Base-by-base conservation (phyloP, 2,113 vertebrate species). In the Lathamus discolor region DNA sequence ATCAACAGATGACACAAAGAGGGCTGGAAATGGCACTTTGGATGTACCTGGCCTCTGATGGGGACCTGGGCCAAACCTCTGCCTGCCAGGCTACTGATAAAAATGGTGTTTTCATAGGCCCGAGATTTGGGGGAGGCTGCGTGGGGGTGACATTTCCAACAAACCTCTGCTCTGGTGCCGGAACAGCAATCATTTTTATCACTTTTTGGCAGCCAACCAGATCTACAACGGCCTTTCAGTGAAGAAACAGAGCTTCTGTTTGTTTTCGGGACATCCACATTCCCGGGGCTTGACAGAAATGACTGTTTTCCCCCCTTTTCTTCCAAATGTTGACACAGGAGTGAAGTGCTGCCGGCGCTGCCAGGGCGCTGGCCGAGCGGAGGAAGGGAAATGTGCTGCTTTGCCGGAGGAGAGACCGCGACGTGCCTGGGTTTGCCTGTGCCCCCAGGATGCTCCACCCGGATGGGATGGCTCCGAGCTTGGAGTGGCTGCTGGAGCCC, bases 101-200 rank as follows among this genome's bases (percentile, higher is more conserved):
- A 87, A 89, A 51, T 49, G 46, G 70, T 89, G 93, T 94, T 96
- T 95, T 93, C 79, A 77, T 88, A 90, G 92, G 93, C 74, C 73
- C 43, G 51, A 88, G 92, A 95, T 96, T 59, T 95, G 74, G 49
- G 66, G 84, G 31, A 84, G 88, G n/a, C 10, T 20, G 61, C 0
- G 22, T 76, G 85, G 18, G 46, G 64, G 73, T 78, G 92, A 83
- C 92, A 72, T 92, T 93, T 93, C 57, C 86, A 90, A 92, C 86
- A 86, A 64, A 95, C 88, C 85, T 88, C 92, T 61, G 88, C 93
- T 93, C 93, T 93, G 39, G 66, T 55, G 74, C 88, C 4, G 59
- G 80, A 96, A 95, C 92, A 96, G 93, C 93, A 93, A 93, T 95
- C 86, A 93, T 94, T 94, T 95, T 96, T 95, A 93, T 96, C 95